Evolutionary conservation across 2,888 invertebrate genomes (phyloP).

Genomic region (Trachelus stipa): DNA sequence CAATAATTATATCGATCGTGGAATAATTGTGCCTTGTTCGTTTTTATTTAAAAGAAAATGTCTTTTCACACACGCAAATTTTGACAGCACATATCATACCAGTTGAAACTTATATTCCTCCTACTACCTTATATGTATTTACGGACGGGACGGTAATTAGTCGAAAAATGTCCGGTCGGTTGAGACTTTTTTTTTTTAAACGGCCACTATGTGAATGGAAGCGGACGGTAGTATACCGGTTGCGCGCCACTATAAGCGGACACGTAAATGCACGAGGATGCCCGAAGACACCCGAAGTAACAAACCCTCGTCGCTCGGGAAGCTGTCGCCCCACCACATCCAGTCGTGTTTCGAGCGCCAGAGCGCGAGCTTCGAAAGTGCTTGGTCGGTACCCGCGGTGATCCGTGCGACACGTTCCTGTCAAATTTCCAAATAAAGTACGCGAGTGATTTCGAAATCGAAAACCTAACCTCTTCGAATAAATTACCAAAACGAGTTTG

Average conservation of each 20-base stretch:
- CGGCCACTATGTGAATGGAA: conserved; percentile 36
- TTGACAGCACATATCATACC: too few relatives aligned
- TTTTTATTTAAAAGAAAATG: too few relatives aligned
- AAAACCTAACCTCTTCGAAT: background rate
- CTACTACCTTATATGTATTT: background rate
- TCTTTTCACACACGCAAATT: too few relatives aligned
- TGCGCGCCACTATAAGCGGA: conserved; percentile 30
- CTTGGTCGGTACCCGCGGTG: conserved; percentile 23
- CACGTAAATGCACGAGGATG: background rate
- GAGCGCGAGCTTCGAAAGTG: conserved; percentile 45
- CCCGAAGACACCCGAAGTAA: conserved; percentile 37
- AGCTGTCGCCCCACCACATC: conserved; percentile 53
- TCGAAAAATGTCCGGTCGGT: conserved; percentile 5
- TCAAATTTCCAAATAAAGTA: conserved; percentile 1
- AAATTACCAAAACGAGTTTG: background rate
- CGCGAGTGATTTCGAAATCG: background rate
- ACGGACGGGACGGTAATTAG: conserved; percentile 4
- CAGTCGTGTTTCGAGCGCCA: conserved; percentile 63
- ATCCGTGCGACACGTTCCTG: conserved; percentile 8
- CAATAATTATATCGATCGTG: too few relatives aligned
- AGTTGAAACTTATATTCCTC: too few relatives aligned
- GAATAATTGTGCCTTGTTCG: too few relatives aligned
- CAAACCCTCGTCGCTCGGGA: conserved; percentile 37
- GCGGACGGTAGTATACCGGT: conserved; percentile 43
- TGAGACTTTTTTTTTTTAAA: background rate